Conservation (phyloP, 2,113 vertebrate species). For the Gobio gobio region DNA sequence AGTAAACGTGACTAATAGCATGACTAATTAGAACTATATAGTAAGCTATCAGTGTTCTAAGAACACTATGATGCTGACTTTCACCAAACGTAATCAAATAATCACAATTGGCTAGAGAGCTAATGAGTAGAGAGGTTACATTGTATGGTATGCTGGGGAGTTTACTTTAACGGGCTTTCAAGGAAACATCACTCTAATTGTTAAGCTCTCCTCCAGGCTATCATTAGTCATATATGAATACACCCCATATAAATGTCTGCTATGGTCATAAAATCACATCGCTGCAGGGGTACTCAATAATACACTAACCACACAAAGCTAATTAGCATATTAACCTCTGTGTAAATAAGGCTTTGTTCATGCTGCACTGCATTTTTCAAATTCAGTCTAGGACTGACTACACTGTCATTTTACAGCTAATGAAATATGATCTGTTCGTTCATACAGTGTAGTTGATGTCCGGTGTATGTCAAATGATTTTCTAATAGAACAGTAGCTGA, state of each 20-base stretch:
- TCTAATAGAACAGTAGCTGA: no score
- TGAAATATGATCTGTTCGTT: background rate
- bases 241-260: slow-evolving; percentile 34
- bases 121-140: background rate
- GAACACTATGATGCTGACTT: background rate
- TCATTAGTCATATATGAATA: slow-evolving; percentile 52
- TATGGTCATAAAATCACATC: slow-evolving; percentile 5
- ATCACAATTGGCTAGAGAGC: slow-evolving; percentile 21
- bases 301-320: slow-evolving; percentile 50
- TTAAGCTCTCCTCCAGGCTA: slow-evolving; percentile 24
- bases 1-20: background rate
- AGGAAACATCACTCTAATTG: slow-evolving; percentile 12
- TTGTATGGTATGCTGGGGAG: background rate
- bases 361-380: background rate
- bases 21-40: background rate
- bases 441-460: background rate
- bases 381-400: background rate
- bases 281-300: slow-evolving; percentile 14
- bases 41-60: background rate
- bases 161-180: slow-evolving; percentile 18
- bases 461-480: background rate
- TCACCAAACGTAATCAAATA: slow-evolving; percentile 23
- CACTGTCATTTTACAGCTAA: background rate
- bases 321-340: slow-evolving; percentile 50
- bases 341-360: background rate